Percentiles rank a stretch among this genome's conserved stretches.
Evolutionary conservation across 2,113 vertebrate genomes (phyloP).

Genomic region (Choloepus hoffmanni): DNA sequence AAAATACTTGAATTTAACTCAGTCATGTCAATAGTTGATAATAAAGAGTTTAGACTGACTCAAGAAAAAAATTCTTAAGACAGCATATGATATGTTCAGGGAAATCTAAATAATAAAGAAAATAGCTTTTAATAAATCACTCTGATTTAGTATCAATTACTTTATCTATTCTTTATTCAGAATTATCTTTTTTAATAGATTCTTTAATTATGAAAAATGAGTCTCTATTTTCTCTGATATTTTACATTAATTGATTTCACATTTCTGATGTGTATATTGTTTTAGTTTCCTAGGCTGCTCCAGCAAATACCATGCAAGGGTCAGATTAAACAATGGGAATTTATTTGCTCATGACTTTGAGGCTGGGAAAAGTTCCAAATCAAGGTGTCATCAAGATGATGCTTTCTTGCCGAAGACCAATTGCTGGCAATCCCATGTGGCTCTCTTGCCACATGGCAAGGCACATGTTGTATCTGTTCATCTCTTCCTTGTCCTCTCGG

Average conservation of each 20-base stretch:
- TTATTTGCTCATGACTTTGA: too few relatives aligned
- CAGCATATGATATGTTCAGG: background rate
- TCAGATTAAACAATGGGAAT: too few relatives aligned
- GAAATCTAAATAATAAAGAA: conserved; percentile 34
- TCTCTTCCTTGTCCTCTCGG: too few relatives aligned
- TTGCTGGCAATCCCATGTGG: too few relatives aligned
- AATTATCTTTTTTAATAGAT: background rate
- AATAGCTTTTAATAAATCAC: conserved; percentile 4
- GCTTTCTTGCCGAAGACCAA: too few relatives aligned
- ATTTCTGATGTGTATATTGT: background rate
- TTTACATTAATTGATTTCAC: background rate
- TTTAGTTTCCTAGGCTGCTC: too few relatives aligned
- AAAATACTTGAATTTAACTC: conserved; percentile 9
- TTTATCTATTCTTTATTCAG: background rate
- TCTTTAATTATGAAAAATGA: conserved; percentile 54
- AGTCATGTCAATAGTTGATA: background rate
- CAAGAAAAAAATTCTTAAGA: conserved; percentile 40
- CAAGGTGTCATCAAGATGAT: too few relatives aligned
- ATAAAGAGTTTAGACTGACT: background rate
- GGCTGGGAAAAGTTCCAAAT: too few relatives aligned
- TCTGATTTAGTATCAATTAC: conserved; percentile 12
- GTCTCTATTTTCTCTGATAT: conserved; percentile 23
- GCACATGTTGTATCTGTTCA: too few relatives aligned
- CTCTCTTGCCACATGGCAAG: too few relatives aligned
- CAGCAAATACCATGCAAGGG: too few relatives aligned